Percentiles rank a stretch among this genome's conserved stretches.
phyloP scores from a whole-genome alignment of 2,888 invertebrate species.

The Acleris laterana region DNA sequence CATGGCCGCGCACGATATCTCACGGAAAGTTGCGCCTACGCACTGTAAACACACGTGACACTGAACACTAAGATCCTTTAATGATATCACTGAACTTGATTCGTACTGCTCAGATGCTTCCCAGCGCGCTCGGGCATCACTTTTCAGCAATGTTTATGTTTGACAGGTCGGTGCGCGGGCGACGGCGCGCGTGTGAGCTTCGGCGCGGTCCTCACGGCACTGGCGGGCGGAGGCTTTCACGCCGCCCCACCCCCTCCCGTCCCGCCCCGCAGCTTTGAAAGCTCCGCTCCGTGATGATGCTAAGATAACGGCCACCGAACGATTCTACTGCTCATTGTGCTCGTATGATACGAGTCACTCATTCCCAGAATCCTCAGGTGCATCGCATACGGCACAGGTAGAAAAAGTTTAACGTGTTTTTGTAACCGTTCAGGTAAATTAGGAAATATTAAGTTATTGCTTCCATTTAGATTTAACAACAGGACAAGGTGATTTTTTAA shows the following conservation, averaged over 20 bases:
- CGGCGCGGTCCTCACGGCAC: conserved; percentile 75
- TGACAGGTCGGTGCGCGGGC: conserved; percentile 51
- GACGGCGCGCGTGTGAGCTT: conserved; percentile 59
- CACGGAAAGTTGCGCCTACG: conserved; percentile 82
- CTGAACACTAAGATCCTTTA: conserved; percentile 53
- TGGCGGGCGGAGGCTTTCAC: conserved; percentile 76
- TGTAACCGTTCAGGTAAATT: conserved; percentile 27
- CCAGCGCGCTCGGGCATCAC: conserved; percentile 60
- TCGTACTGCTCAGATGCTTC: conserved; percentile 38
- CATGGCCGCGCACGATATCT: conserved; percentile 84
- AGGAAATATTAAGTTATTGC: conserved; percentile 31
- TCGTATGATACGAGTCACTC: conserved; percentile 64
- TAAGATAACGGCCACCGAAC: conserved; percentile 80
- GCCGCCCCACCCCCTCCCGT: conserved; percentile 67
- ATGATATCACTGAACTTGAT: conserved; percentile 23
- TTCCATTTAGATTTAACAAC: conserved; percentile 18
- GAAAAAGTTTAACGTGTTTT: conserved; percentile 35
- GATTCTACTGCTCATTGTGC: conserved; percentile 79
- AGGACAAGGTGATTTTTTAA: background rate
- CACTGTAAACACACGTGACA: conserved; percentile 83
- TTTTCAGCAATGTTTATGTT: conserved; percentile 72
- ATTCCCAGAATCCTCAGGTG: conserved; percentile 62
- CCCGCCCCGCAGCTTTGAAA: conserved; percentile 74
- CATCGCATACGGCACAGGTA: conserved; percentile 48
- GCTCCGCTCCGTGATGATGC: conserved; percentile 80